Base-by-base conservation (phyloP, 37 sponge, comb jelly and placozoan genomes). In the Theonella swinhoei region DNA sequence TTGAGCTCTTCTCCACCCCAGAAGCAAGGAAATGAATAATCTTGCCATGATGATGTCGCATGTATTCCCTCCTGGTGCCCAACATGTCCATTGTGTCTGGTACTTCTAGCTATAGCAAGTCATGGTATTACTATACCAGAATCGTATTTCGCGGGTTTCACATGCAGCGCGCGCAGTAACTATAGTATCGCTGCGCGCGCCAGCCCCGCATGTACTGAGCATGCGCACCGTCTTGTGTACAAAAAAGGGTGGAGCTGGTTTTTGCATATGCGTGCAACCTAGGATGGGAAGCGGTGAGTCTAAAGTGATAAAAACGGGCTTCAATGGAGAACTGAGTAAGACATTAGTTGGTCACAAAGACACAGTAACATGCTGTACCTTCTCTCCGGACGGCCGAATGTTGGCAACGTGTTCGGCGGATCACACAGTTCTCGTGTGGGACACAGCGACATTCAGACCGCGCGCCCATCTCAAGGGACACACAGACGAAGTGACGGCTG, bases 341-440 rank as follows among this genome's bases (percentile, higher is more conserved):
- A 81, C 88, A 5, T 74, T 95, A n/a, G 62, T 47, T 8, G 89
- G 81, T 17, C 95, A 95, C 76, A 75, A 60, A 61, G 95, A 88
- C 38, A 70, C 80, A 3, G 89, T 95, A 29, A 77, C 80, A 0
- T 82, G 76, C 76, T 79, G 84, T 38, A 63, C 86, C 25, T 95
- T 91, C 72, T 87, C 88, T 24, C 89, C 91, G 5, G 88, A 95
- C 66, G 86, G 80, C 24, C 77, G 81, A 38, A 74, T 70, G 35
- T 69, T 95, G 37, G 95, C 91, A 31, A 85, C 91, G 47, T 78
- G 89, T 75, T 85, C 87, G 0, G 76, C 87, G 0, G 95, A 95
- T 69, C 61, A 80, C 14, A 79, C 41, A 7, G 62, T 91, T 20
- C 71, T 91, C 8, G 41, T 95, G 2, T 95, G 95, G 95, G 86